phyloP scores from a whole-genome alignment of 1,140 invertebrate genomes.

The Drosophila pectinifera region DNA sequence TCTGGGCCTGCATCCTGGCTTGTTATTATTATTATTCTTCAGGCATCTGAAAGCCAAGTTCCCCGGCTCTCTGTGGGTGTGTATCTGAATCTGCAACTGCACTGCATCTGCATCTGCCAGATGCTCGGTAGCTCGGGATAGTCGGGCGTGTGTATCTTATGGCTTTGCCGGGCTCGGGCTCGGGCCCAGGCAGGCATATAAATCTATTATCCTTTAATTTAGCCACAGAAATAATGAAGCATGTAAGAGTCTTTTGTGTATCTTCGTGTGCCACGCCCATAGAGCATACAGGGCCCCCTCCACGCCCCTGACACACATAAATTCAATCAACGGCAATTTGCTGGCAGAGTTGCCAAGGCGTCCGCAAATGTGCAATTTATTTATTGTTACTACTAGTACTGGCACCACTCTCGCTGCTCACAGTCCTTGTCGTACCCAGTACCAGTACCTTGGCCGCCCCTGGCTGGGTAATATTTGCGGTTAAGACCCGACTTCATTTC shows the following conservation, averaged over 20 bases:
- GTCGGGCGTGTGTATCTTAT: constrained; percentile 45
- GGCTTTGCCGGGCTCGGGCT: constrained; percentile 41
- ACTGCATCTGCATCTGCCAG: constrained; percentile 27
- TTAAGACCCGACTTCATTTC: too few species aligned
- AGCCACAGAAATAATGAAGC: constrained; percentile 75
- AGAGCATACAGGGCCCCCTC: not conserved
- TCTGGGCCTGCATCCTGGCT: constrained; percentile 28
- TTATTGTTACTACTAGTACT: constrained; percentile 44
- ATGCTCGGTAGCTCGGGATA: not conserved
- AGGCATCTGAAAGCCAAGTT: constrained; percentile 17
- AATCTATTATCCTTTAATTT: constrained; percentile 83
- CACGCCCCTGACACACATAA: constrained; percentile 43
- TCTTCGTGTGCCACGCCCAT: constrained; percentile 31
- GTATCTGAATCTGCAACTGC: constrained; percentile 4
- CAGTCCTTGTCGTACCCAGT: constrained; percentile 11
- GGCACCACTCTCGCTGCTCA: not conserved
- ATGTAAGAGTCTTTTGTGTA: constrained; percentile 55
- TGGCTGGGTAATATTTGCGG: not conserved
- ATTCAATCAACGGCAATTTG: constrained; percentile 77
- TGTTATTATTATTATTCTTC: constrained; percentile 57
- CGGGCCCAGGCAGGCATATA: constrained; percentile 60
- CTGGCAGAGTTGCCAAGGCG: constrained; percentile 59
- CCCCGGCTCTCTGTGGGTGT: not conserved
- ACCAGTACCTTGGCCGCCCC: not conserved
- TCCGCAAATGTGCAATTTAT: constrained; percentile 73